Conservation (phyloP, 2,113 vertebrate genomes). For the Oncorhynchus tshawytscha region DNA sequence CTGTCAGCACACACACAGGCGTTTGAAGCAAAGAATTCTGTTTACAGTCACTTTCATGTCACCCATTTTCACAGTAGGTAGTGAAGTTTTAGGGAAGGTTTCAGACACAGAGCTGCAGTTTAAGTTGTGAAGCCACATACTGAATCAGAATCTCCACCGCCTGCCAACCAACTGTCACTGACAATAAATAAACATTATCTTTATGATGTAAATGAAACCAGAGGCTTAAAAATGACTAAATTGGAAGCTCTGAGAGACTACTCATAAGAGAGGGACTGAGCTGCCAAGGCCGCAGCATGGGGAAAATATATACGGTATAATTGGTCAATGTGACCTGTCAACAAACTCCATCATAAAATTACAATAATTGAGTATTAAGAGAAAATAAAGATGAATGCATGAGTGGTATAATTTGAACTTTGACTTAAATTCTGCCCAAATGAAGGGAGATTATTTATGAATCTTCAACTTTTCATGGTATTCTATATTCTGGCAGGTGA, state of each 20-base stretch:
- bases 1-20: background rate
- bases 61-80: constrained; percentile 20
- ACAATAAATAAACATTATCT: constrained; percentile 43
- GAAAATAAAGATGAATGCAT: background rate
- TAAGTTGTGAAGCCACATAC: constrained; percentile 27
- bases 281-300: background rate
- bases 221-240: constrained; percentile 7
- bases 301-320: background rate
- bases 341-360: constrained; percentile 11
- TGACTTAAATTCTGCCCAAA: background rate
- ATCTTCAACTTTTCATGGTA: background rate
- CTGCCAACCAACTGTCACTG: constrained; percentile 35
- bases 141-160: constrained; percentile 12
- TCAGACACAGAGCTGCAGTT: constrained; percentile 2
- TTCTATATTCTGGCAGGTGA: background rate
- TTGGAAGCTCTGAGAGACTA: background rate
- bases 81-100: constrained; percentile 2
- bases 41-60: constrained; percentile 1
- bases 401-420: background rate
- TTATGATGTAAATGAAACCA: constrained; percentile 41
- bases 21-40: background rate
- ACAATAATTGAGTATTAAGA: background rate
- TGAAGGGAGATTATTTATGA: background rate
- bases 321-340: no score
- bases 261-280: background rate